phyloP scores from a whole-genome alignment of 2,113 vertebrate genomes.

The Orientallactaga bullata region DNA sequence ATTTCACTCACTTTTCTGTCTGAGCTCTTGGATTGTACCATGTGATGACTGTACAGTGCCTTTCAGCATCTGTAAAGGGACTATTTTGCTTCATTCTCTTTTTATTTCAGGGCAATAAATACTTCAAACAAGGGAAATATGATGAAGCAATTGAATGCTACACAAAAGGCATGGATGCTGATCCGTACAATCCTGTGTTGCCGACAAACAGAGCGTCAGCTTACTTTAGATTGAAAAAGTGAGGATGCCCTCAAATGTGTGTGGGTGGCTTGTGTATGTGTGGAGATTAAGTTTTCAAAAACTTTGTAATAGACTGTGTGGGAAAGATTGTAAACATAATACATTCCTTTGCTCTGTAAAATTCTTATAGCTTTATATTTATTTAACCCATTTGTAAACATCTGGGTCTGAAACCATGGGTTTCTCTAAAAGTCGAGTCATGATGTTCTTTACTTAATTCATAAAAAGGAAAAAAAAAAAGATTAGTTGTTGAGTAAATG shows the following conservation, averaged over 20 bases:
- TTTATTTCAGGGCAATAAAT: constrained; percentile 91
- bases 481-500: not conserved
- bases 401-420: not conserved
- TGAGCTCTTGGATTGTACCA: not conserved
- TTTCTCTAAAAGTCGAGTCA: constrained; percentile 11
- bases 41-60: not conserved
- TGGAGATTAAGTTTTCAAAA: not conserved
- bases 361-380: not conserved
- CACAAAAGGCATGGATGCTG: constrained; percentile 94
- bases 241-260: constrained; percentile 67
- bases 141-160: constrained; percentile 96
- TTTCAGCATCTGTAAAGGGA: not conserved
- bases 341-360: constrained; percentile 34
- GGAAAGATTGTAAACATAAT: not conserved
- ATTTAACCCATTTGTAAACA: constrained; percentile 39
- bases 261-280: not conserved
- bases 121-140: constrained; percentile 95
- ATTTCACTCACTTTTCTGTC: constrained; percentile 21
- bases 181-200: constrained; percentile 94
- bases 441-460: constrained; percentile 16
- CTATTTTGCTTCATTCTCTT: not conserved
- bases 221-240: constrained; percentile 96
- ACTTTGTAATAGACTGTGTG: not conserved
- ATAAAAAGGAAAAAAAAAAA: not conserved
- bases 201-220: constrained; percentile 96